Evolutionary conservation across 2,797 vertebrate genomes (phyloP).

Genomic region (Rhynchotus rufescens): DNA sequence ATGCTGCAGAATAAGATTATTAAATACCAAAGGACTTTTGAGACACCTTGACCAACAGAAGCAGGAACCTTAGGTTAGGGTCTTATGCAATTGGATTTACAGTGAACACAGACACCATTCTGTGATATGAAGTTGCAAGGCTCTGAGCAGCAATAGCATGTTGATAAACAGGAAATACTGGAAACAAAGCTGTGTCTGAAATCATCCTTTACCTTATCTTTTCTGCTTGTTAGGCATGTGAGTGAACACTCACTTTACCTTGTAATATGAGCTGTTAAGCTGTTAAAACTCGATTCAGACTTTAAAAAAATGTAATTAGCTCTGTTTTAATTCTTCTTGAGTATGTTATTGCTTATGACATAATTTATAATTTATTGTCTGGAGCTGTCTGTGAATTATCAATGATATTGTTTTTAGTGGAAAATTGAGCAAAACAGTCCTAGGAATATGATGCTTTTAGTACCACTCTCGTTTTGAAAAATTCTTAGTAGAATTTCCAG

Average conservation of each 20-base stretch:
- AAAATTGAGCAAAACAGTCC: neutral
- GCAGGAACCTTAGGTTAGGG: neutral
- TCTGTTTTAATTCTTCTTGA: neutral
- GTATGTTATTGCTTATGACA: neutral
- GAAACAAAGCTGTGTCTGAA: neutral
- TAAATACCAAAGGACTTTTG: neutral
- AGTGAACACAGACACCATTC: neutral
- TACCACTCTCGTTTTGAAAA: neutral
- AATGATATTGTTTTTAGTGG: neutral
- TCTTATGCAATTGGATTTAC: neutral
- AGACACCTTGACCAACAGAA: neutral
- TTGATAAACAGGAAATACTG: neutral
- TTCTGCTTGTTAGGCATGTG: neutral
- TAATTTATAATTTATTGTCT: neutral
- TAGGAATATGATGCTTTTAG: neutral
- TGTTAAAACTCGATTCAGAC: neutral
- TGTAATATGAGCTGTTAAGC: neutral
- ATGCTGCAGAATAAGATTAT: neutral
- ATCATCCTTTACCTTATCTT: neutral
- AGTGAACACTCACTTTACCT: neutral
- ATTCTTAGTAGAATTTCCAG: neutral
- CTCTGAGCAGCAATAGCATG: neutral
- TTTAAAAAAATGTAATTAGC: neutral
- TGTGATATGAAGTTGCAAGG: neutral
- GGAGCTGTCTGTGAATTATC: neutral